phyloP scores from a whole-genome alignment of 2,797 vertebrate genomes.

The Rhynchotus rufescens region DNA sequence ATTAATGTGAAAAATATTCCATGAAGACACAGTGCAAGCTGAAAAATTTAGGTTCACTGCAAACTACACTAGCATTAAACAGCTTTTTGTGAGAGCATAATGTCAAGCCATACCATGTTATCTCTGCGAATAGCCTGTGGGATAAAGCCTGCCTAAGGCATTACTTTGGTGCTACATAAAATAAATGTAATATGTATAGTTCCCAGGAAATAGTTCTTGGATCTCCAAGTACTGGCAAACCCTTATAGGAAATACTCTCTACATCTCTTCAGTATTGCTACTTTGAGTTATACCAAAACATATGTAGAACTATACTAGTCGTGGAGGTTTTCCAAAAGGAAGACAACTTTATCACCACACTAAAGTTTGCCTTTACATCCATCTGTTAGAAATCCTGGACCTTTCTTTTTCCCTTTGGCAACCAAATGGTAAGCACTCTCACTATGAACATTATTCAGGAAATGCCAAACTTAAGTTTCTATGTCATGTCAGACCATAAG shows the following conservation, averaged over 20 bases:
- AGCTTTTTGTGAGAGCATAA: not conserved
- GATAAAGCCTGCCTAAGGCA: not conserved
- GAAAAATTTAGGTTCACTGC: not conserved
- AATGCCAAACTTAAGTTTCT: not conserved
- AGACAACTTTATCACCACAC: not conserved
- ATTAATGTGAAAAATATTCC: not conserved
- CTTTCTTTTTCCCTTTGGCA: not conserved
- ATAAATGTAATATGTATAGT: not conserved
- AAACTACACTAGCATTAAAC: not conserved
- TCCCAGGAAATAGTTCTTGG: not conserved
- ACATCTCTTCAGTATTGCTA: not conserved
- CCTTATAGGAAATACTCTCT: not conserved
- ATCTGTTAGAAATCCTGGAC: not conserved
- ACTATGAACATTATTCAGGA: not conserved
- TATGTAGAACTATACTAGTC: not conserved
- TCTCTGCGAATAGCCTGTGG: not conserved
- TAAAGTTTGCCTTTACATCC: not conserved
- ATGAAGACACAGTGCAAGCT: not conserved
- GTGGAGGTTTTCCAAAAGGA: not conserved
- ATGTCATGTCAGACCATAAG: not conserved
- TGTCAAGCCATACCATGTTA: not conserved
- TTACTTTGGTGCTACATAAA: not conserved
- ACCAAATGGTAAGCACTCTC: not conserved
- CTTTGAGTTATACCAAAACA: not conserved
- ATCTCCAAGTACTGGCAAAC: not conserved